These are phyloP conservation scores for Meteorus colon DNA, from an alignment of 2,888 invertebrate species.

Conservation along the genomic window DNA sequence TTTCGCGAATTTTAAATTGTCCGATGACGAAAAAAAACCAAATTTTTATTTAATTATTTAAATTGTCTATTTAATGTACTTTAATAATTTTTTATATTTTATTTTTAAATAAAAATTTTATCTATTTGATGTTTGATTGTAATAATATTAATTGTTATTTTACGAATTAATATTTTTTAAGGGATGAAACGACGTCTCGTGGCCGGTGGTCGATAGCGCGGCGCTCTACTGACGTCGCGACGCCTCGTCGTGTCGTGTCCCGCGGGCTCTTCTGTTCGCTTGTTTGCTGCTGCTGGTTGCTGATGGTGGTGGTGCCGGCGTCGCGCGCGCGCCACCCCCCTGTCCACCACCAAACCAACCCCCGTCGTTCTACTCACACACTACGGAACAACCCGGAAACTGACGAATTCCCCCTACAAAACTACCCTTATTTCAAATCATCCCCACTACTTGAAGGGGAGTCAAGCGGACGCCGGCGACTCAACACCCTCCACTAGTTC, in stretches of 20 bases:
- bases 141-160: constrained; percentile 39
- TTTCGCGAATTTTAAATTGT: too few relatives aligned
- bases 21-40: too few relatives aligned
- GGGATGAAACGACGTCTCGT: constrained; percentile 57
- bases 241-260: constrained; percentile 75
- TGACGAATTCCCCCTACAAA: constrained; percentile 64
- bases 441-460: constrained; percentile 48
- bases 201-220: constrained; percentile 71
- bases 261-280: constrained; percentile 71
- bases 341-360: constrained; percentile 50
- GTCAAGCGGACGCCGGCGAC: constrained; percentile 44
- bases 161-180: constrained; percentile 45
- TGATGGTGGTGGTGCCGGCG: constrained; percentile 32
- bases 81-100: too few relatives aligned
- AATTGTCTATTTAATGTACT: too few relatives aligned
- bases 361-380: constrained; percentile 60
- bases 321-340: constrained; percentile 52
- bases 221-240: constrained; percentile 73
- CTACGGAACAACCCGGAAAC: constrained; percentile 72
- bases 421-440: constrained; percentile 67
- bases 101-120: not conserved
- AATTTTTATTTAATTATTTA: too few relatives aligned
- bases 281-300: constrained; percentile 44
- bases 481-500: constrained; percentile 10
- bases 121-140: not conserved